phyloP scores from a whole-genome alignment of 1,140 invertebrate species.

The Drosophila dunni region DNA sequence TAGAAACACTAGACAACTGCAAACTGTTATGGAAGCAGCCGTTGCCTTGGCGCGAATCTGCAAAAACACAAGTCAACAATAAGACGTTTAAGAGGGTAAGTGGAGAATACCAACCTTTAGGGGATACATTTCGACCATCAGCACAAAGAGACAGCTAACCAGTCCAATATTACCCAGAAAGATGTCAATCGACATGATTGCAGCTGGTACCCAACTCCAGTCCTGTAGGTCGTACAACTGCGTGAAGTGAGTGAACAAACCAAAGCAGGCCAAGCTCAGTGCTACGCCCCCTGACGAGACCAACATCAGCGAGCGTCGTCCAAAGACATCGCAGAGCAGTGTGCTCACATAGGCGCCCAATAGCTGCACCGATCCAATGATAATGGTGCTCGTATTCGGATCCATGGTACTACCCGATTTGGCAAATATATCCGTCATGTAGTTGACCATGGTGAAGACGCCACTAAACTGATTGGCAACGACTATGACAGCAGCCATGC shows the following conservation, averaged over 20 bases:
- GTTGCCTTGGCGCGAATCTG: slow-evolving; percentile 74
- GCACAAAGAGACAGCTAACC: slow-evolving; percentile 70
- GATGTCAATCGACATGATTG: slow-evolving; percentile 71
- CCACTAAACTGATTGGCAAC: slow-evolving; percentile 66
- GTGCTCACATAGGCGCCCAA: slow-evolving; percentile 68
- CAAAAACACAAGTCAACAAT: not conserved
- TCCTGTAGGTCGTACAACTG: slow-evolving; percentile 46
- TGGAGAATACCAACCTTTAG: slow-evolving; percentile 51
- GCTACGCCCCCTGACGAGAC: slow-evolving; percentile 60
- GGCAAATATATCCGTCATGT: slow-evolving; percentile 87
- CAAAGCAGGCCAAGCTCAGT: slow-evolving; percentile 53
- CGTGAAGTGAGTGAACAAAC: slow-evolving; percentile 53
- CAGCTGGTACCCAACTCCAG: slow-evolving; percentile 68
- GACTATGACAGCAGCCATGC: slow-evolving; percentile 53
- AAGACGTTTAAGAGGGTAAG: too few species aligned
- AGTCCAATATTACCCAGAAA: slow-evolving; percentile 73
- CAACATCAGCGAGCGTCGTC: slow-evolving; percentile 55
- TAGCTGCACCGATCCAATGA: slow-evolving; percentile 85
- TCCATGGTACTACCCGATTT: slow-evolving; percentile 86
- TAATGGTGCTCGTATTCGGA: slow-evolving; percentile 86
- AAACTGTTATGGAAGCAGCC: slow-evolving; percentile 61
- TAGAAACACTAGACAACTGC: slow-evolving; percentile 68
- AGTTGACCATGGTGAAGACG: slow-evolving; percentile 66
- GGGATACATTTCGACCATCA: slow-evolving; percentile 74
- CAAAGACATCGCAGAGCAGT: slow-evolving; percentile 62